These are phyloP conservation scores for Macrobrachium rosenbergii DNA, from an alignment of 1,140 invertebrate species.

Conservation along the genomic window DNA sequence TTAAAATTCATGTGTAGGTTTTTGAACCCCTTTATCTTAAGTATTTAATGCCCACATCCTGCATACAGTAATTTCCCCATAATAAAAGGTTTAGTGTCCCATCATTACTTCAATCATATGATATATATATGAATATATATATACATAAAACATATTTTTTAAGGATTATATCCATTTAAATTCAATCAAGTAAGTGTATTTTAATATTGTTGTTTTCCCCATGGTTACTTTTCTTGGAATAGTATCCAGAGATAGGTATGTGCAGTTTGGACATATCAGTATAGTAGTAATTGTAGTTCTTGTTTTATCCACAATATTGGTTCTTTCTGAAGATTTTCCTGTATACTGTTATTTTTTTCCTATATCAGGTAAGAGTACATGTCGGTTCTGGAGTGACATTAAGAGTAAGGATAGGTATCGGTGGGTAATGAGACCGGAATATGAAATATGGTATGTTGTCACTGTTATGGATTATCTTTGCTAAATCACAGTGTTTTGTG, in stretches of 20 bases:
- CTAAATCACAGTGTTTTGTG: not conserved
- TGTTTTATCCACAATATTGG: slow-evolving; percentile 50
- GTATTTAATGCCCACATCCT: slow-evolving; percentile 54
- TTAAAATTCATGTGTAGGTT: slow-evolving; percentile 53
- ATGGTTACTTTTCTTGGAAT: slow-evolving; percentile 58
- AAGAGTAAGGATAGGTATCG: not conserved
- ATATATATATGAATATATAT: slow-evolving; percentile 43
- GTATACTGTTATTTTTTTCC: not conserved
- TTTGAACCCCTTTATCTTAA: slow-evolving; percentile 55
- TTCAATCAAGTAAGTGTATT: slow-evolving; percentile 53
- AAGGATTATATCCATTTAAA: slow-evolving; percentile 59
- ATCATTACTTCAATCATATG: slow-evolving; percentile 46
- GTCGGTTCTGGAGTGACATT: not conserved
- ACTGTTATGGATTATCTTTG: slow-evolving; percentile 3
- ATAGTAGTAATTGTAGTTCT: slow-evolving; percentile 58
- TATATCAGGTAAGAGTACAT: not conserved
- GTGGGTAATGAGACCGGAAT: not conserved
- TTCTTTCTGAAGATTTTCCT: slow-evolving; percentile 18
- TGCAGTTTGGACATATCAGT: slow-evolving; percentile 63
- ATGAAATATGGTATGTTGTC: slow-evolving; percentile 16
- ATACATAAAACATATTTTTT: slow-evolving; percentile 50
- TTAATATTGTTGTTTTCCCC: slow-evolving; percentile 60
- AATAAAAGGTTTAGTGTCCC: slow-evolving; percentile 49
- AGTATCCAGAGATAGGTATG: slow-evolving; percentile 57
- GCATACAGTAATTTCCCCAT: slow-evolving; percentile 45